phyloP scores from a whole-genome alignment of 2,113 vertebrate species.

The Aptenodytes patagonicus region DNA sequence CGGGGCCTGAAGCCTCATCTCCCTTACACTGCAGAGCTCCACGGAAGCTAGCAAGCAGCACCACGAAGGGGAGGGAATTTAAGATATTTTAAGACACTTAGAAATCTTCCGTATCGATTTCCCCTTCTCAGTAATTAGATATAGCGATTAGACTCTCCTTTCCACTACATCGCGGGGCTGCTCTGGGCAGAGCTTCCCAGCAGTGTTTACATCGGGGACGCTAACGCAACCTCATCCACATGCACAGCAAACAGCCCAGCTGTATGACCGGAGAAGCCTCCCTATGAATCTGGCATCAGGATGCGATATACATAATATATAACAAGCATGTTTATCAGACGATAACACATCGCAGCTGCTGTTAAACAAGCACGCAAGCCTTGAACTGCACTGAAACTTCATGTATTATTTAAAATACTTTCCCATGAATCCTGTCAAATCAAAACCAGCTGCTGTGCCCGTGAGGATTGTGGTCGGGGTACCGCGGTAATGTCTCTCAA shows the following conservation, averaged over 20 bases:
- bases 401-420: slow-evolving; percentile 65
- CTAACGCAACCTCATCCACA: background rate
- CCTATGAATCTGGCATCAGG: background rate
- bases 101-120: background rate
- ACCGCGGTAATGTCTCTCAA: background rate
- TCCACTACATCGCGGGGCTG: background rate
- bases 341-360: slow-evolving; percentile 18
- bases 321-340: slow-evolving; percentile 46
- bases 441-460: background rate
- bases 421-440: slow-evolving; percentile 38
- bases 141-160: background rate
- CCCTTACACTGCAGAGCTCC: background rate
- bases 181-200: background rate
- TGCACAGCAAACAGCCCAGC: slow-evolving; percentile 16
- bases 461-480: background rate
- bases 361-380: slow-evolving; percentile 16
- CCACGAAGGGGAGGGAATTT: background rate
- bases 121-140: background rate
- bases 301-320: slow-evolving; percentile 14
- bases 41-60: background rate
- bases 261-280: background rate
- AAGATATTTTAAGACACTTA: background rate
- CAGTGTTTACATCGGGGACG: background rate
- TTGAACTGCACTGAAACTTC: slow-evolving; percentile 34
- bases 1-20: background rate